Evolutionary conservation across 2,113 vertebrate genomes (phyloP).

Genomic region (Chaenocephalus aceratus): DNA sequence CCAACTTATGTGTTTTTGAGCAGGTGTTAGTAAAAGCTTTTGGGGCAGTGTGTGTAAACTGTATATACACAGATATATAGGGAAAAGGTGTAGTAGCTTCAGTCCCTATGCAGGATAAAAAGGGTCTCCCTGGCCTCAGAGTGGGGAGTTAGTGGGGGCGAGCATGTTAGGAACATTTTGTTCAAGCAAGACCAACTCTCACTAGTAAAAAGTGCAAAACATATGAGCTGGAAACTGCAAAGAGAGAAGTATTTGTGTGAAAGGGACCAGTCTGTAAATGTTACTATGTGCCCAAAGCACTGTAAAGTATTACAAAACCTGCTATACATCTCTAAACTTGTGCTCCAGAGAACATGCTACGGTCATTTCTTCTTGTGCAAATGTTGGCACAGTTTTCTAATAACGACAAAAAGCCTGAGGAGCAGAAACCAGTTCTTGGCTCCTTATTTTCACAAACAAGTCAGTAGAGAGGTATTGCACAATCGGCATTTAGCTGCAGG

Average conservation of each 20-base stretch:
- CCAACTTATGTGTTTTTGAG: neutral
- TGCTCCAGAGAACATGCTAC: neutral
- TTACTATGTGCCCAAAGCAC: neutral
- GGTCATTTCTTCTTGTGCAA: neutral
- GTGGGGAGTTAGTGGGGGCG: conserved; percentile 25
- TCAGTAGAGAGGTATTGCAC: conserved; percentile 34
- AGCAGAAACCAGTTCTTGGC: conserved; percentile 43
- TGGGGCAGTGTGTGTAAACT: neutral
- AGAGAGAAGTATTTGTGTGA: neutral
- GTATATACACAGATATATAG: neutral
- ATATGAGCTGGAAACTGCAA: neutral
- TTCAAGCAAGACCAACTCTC: conserved; percentile 34
- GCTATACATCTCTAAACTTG: neutral
- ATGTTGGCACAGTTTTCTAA: conserved; percentile 6
- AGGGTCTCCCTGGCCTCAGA: conserved; percentile 25
- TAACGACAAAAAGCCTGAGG: neutral
- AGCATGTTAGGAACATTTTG: conserved; percentile 60
- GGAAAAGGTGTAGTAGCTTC: neutral
- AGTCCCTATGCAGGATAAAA: neutral
- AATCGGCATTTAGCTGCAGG: conserved; percentile 60
- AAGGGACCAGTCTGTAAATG: neutral
- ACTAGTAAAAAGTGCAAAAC: conserved; percentile 10
- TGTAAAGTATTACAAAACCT: neutral
- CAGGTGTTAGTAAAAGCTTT: neutral
- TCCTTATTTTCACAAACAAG: conserved; percentile 33